Conservation (phyloP, 2,888 invertebrate species). For the Ophioninae sp. region DNA sequence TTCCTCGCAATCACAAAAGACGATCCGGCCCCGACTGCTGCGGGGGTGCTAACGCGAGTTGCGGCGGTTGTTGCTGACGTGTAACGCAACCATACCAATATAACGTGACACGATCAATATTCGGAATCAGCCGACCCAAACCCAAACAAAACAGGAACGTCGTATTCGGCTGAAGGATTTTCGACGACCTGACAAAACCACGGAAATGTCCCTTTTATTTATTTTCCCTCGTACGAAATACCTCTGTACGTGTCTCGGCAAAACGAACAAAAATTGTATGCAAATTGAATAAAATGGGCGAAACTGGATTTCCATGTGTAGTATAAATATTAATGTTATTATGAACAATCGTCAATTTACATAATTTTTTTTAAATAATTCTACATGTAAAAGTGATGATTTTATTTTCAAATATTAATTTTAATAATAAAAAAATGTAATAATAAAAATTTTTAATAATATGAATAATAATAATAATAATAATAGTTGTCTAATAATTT, state of each 20-base stretch:
- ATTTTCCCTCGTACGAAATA: neutral
- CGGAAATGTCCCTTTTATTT: neutral
- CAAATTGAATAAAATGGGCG: neutral
- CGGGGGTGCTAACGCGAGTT: constrained; percentile 60
- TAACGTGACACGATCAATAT: neutral
- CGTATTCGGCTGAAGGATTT: neutral
- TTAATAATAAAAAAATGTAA: too few relatives aligned
- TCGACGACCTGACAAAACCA: neutral
- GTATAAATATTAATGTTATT: too few relatives aligned
- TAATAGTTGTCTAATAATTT: too few relatives aligned
- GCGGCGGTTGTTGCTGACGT: constrained; percentile 61
- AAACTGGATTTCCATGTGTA: neutral
- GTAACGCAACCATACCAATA: neutral
- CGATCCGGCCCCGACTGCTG: constrained; percentile 67
- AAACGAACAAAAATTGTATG: neutral
- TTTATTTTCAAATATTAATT: too few relatives aligned
- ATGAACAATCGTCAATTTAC: too few relatives aligned
- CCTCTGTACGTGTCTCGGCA: neutral
- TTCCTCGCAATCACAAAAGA: constrained; percentile 67
- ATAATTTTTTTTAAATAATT: too few relatives aligned
- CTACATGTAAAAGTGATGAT: too few relatives aligned
- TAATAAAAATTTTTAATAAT: too few relatives aligned
- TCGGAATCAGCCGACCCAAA: neutral
- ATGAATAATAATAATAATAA: too few relatives aligned
- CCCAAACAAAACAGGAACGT: neutral